Percentiles rank a stretch among this genome's conserved stretches.
phyloP scores from a whole-genome alignment of 2,888 invertebrate genomes.

The Lasioglossum leucozonium region DNA sequence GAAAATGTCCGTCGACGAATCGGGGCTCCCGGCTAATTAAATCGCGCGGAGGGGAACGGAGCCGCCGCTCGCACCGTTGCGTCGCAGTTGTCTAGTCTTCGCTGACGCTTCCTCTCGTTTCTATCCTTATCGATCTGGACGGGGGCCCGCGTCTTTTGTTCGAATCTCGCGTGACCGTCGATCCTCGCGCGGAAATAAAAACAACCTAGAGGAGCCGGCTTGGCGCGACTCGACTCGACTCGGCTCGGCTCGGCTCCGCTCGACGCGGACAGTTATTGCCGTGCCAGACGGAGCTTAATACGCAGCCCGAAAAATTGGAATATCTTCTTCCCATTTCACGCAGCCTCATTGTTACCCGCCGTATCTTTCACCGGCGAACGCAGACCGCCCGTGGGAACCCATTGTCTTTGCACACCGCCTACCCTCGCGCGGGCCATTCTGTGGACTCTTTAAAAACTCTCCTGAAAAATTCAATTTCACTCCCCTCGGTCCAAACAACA shows the following conservation, averaged over 20 bases:
- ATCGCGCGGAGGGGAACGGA: conserved; percentile 12
- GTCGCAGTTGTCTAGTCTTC: background rate
- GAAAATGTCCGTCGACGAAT: conserved; percentile 13
- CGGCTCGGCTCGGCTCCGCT: background rate
- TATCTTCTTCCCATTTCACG: conserved; percentile 36
- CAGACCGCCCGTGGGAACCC: background rate
- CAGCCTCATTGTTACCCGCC: conserved; percentile 32
- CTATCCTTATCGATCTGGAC: background rate
- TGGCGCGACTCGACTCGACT: background rate
- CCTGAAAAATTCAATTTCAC: background rate
- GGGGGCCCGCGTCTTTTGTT: background rate
- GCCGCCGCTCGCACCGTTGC: background rate
- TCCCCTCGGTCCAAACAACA: background rate
- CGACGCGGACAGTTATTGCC: background rate
- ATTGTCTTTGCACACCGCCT: background rate
- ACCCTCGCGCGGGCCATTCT: background rate
- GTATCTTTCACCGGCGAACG: conserved; percentile 21
- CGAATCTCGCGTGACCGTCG: conserved; percentile 29
- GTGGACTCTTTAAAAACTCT: conserved; percentile 6
- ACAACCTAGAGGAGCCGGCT: background rate
- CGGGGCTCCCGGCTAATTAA: conserved; percentile 11
- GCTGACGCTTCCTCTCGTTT: background rate
- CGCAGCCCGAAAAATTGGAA: conserved; percentile 26
- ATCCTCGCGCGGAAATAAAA: conserved; percentile 1
- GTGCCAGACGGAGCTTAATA: conserved; percentile 29